Base-by-base conservation (phyloP, 2,113 vertebrate genomes). In the Myocastor coypus region DNA sequence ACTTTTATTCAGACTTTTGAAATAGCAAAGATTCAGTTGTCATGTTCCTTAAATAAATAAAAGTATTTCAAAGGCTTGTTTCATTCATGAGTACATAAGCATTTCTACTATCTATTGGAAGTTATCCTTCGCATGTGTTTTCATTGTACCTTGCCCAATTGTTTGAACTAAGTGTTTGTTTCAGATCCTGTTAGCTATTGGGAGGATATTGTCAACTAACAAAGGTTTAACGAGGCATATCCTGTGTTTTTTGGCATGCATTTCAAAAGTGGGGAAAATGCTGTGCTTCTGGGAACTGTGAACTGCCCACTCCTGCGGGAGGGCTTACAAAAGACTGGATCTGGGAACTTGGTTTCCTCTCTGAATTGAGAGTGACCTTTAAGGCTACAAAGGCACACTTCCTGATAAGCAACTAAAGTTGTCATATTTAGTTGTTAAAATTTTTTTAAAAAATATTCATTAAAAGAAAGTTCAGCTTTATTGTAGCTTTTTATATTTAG, bases 131-230 rank as follows among this genome's bases (percentile, higher is more conserved):
- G 11, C 66, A 40, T 19, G 26, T 17, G 22, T 73, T 94, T 68
- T 50, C 37, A 7, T 28, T 63, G 28, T 71, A 80, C 3, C 30
- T 93, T 93, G 89, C 88, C 7, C 3, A 82, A 20, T 14, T 80
- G 24, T 95, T 94, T 87, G 28, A 17, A 63, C 61, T 81, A 34
- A 82, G 26, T 63, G 16, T 63, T 92, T 89, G 14, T 88, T 80
- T 87, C 19, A 8, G 57, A 46, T 22, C 59, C 52, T 20, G 19
- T 75, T 59, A 50, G 28, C 16, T 84, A 34, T 40, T 22, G 16
- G 40, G 20, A 63, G 26, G 14, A 59, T 52, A 52, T 34, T 16
- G 63, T 84, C 26, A 63, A 20, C 24, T 42, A 85, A 63, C 2
- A 80, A 89, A 52, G 6, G 66, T 40, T 87, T 71, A 71, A n/a